Evolutionary conservation across 1,140 invertebrate species (phyloP), one percentile per base, ranked within the genome.

Genomic region (Metopolophium dirhodum): DNA sequence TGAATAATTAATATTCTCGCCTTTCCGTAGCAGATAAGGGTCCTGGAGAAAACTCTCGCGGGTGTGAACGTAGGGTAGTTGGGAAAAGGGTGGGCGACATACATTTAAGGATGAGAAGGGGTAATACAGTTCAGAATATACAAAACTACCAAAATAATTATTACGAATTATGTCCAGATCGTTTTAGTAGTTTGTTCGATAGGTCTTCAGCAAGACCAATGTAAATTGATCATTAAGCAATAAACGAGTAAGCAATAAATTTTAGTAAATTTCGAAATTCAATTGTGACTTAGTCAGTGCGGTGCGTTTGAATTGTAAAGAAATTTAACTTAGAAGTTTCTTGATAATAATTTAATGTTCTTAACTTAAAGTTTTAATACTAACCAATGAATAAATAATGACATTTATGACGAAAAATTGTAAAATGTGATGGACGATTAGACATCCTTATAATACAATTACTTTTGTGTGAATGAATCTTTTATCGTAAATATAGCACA

Each of bases 1-100:
- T 92, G 90, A 92, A 92, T 83, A 92, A 92, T 92, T 92, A 92
- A 83, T 92, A 82, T 51, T 83, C 90, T 83, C 90, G 68, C 68
- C 68, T 92, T 92, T 82, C 68, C n/a, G 30, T 57, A 30, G 23
- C 90, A 92, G 90, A 91, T 92, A 92, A 92, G 61, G 61, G 77
- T 51, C 68, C 22, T 49, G 68, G 45, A 49, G 61, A 92, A 83
- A 51, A 51, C 45, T 77, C 47, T 83, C n/a, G 11, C n/a, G 11
- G 61, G 61, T 77, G n/a, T 77, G 68, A 7, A 35, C 41, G 37
- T 37, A 92, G 88, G 51, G 37, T 49, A 92, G 90, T 57, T 51
- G n/a, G 8, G 68, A n/a, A 49, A 47, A 77, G 26, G 61, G 61
- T n/a, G 30, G 68, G 22, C 22, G 41, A n/a, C 20, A 45, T n/a